phyloP scores from a whole-genome alignment of 2,113 vertebrate genomes.

The Cervus canadensis region DNA sequence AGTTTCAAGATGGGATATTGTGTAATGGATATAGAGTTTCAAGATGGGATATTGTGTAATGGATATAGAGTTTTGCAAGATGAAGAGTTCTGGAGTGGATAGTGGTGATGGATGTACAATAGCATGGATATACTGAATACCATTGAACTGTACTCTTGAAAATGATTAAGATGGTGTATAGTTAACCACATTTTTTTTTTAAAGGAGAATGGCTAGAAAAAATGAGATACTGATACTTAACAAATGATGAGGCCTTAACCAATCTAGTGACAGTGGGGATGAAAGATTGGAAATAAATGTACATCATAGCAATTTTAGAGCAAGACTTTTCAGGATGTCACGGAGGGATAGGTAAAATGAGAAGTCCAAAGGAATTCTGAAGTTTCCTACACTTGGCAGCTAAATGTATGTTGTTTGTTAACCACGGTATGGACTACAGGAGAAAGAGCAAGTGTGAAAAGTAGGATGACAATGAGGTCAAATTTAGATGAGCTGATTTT shows the following conservation, averaged over 20 bases:
- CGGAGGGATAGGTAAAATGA: background rate
- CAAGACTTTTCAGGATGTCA: background rate
- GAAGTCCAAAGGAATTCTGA: background rate
- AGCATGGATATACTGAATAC: background rate
- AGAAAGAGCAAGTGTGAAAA: background rate
- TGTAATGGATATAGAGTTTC: background rate
- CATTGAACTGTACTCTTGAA: background rate
- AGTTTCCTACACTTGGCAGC: background rate
- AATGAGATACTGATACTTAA: background rate
- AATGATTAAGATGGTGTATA: background rate
- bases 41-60: background rate
- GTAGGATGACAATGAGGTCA: background rate
- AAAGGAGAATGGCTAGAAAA: background rate
- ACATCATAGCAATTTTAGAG: background rate
- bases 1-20: background rate
- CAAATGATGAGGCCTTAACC: background rate
- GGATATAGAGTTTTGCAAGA: background rate
- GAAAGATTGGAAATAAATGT: background rate
- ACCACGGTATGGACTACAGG: background rate
- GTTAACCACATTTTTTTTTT: background rate
- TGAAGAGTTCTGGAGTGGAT: background rate
- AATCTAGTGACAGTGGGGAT: background rate
- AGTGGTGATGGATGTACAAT: background rate
- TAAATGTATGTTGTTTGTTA: background rate
- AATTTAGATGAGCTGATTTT: background rate